Evolutionary conservation across 2,113 vertebrate genomes (phyloP), one percentile per base, ranked within the genome.

Genomic region (Megaceryle maxima): DNA sequence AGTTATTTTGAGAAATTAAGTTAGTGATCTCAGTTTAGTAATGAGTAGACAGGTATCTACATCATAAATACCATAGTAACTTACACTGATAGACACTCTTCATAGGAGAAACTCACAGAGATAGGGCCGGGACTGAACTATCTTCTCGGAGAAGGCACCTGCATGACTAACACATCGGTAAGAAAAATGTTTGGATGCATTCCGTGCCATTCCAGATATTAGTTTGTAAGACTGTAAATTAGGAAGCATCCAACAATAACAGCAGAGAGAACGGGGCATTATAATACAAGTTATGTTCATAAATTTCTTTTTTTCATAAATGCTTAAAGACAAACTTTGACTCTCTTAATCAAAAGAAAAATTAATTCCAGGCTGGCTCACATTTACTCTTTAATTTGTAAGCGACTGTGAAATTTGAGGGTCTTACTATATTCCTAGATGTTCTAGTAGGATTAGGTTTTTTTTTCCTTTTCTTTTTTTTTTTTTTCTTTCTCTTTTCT

Each of bases 1-100:
- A 17, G 31, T 75, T 92, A 82, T 90, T 96, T 90, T 87, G 68
- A 78, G 67, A 90, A 91, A 88, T 88, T 24, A 75, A 57, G 83
- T 74, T 88, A 63, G 56, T 48, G 43, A 72, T 48, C 55, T 94
- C 48, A 55, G 37, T 92, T 83, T 80, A 81, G 29, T 83, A 94
- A 77, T 82, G 29, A 72, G 57, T n/a, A 94, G 85, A 66, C 35
- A 26, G n/a, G 11, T 83, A 73, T 68, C 29, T 66, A 31, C 35
- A 19, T 41, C 53, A 37, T 56, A 82, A 88, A 87, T 78, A 74
- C 8, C 29, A 24, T 43, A 35, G 35, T 64, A 87, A 78, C 48
- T 64, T 88, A 31, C 7, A 60, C 15, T 29, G 69, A 50, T 41
- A 82, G 62, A n/a, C 19, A 41, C 7, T 83, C 51, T 46, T 59